Evolutionary conservation across 2,113 vertebrate species (phyloP).

Genomic region (Syngnathus floridae): DNA sequence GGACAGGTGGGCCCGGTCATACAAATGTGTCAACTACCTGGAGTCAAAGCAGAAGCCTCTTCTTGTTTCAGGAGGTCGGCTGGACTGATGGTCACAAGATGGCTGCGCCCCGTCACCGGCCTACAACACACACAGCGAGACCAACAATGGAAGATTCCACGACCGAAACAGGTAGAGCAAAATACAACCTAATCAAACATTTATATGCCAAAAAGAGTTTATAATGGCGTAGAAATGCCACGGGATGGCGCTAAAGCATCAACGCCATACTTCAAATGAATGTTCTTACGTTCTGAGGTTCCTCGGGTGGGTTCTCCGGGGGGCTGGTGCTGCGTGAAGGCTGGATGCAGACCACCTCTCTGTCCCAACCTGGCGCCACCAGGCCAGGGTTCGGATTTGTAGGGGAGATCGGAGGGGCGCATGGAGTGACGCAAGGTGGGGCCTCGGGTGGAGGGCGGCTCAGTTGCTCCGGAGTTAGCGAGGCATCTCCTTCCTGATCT

Average conservation of each 20-base stretch:
- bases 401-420: conserved; percentile 52
- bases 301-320: conserved; percentile 83
- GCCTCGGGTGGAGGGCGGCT: conserved; percentile 78
- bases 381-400: conserved; percentile 8
- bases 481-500: conserved; percentile 82
- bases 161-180: neutral
- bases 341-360: conserved; percentile 89
- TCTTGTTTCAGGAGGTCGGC: conserved; percentile 46
- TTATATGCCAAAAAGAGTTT: no score
- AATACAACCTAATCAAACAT: neutral
- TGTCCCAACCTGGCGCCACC: conserved; percentile 68
- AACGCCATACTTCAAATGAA: neutral
- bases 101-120: conserved; percentile 54
- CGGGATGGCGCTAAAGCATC: neutral
- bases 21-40: conserved; percentile 43
- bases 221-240: neutral
- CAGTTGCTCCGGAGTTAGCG: conserved; percentile 81
- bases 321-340: conserved; percentile 87
- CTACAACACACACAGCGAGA: conserved; percentile 26
- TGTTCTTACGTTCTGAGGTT: conserved; percentile 25
- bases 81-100: conserved; percentile 61
- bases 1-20: neutral
- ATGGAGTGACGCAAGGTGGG: conserved; percentile 57
- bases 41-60: conserved; percentile 73
- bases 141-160: neutral